Evolutionary conservation across 2,888 invertebrate species (phyloP), one percentile per base, ranked within the genome.

Genomic region (Cosmopolites sordidus): DNA sequence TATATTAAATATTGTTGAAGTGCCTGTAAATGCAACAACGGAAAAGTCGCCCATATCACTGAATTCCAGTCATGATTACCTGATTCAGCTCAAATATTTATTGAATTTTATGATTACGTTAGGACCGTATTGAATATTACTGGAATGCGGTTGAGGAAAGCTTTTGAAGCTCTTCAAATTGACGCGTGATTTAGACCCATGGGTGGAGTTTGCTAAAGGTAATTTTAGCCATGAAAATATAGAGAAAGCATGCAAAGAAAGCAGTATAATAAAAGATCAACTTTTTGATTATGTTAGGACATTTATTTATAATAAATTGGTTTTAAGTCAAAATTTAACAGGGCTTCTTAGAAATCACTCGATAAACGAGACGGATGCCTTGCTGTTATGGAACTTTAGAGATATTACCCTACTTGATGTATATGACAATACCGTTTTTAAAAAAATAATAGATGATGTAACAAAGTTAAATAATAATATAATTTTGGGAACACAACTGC

Each of bases 381-480:
- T 58, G 15, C 33, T 37, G 5, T 51, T 61, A 8, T 61, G 60
- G 60, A 46, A 56, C 5, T 14, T 5, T 0, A 11, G 55, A 15
- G 44, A 47, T 16, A 18, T 61, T 5, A 54, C 33, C 16, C 17
- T 51, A 11, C 51, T 53, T 16, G 43, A 54, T 11, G 58, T 61
- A 6, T 51, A 57, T 41, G 57, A 33, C n/a, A 40, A 52, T 89
- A 69, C 78, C 83, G 16, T 86, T 82, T 66, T 74, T 90, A 59
- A 86, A 89, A 68, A 83, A 83, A 42, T 51, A 33, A 16, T 58
- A 11, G 37, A 22, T 9, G 44, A 44, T 16, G 46, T 55, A 22
- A 52, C 42, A n/a, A 42, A 27, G 0, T 22, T 42, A 29, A 30
- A 54, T 1, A 44, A 41, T 11, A 51, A 29, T 14, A 47, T 47